A percentile compares a stretch with the other conserved stretches of the same genome.
Conservation (phyloP, 2,888 invertebrate species). For the Mesorhabditis belari region DNA sequence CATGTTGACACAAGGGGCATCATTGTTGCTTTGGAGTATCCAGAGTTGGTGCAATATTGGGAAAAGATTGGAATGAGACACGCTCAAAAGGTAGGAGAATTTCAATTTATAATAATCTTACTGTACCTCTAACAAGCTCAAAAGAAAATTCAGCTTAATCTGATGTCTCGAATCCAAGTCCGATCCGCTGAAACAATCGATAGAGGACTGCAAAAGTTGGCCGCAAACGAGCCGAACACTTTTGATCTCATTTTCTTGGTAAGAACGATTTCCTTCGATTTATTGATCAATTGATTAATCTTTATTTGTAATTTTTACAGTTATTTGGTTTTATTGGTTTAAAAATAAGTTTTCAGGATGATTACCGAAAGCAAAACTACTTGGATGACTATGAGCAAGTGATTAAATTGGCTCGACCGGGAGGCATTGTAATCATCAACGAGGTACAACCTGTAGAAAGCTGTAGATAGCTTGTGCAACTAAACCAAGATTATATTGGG, state of each 20-base stretch:
- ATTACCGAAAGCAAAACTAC: conserved; percentile 55
- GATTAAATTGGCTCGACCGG: conserved; percentile 51
- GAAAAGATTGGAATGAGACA: conserved; percentile 33
- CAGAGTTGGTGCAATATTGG: conserved; percentile 35
- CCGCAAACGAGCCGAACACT: conserved; percentile 29
- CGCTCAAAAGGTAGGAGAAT: conserved; percentile 18
- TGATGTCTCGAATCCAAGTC: conserved; percentile 36
- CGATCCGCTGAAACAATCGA: conserved; percentile 30
- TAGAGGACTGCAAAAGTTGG: conserved; percentile 20
- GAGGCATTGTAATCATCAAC: conserved; percentile 55
- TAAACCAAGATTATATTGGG: too few relatives aligned
- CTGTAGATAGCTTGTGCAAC: too few relatives aligned
- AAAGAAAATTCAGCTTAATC: conserved; percentile 6
- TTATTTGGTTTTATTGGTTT: too few relatives aligned
- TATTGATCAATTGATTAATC: too few relatives aligned
- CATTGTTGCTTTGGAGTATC: conserved; percentile 38
- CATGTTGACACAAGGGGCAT: conserved; percentile 31
- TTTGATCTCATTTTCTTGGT: conserved; percentile 35
- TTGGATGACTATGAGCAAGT: conserved; percentile 54
- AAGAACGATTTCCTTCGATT: too few relatives aligned
- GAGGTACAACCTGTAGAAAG: conserved; percentile 39
- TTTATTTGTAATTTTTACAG: too few relatives aligned
- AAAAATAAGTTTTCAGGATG: conserved; percentile 21
- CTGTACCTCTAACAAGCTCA: neutral
- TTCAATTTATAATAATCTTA: neutral